These are phyloP conservation scores for Halocaridina rubra DNA, from an alignment of 2,888 invertebrate genomes.

Conservation along the genomic window DNA sequence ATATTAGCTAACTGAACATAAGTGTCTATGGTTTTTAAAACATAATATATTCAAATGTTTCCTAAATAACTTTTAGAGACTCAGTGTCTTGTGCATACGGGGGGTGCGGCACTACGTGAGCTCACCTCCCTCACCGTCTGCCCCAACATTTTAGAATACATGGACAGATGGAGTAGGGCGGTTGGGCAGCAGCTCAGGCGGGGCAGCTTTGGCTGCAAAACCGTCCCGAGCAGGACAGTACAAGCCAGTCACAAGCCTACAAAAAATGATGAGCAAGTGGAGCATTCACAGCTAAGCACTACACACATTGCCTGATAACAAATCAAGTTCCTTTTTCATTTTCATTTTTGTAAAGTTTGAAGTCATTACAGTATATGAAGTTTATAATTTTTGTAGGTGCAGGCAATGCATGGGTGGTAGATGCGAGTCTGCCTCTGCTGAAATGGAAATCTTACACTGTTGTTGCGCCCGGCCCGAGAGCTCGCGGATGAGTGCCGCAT, in stretches of 20 bases:
- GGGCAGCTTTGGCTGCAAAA: conserved; percentile 25
- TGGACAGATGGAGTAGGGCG: conserved; percentile 8
- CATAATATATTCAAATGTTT: no score
- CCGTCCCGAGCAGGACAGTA: conserved; percentile 23
- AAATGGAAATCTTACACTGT: conserved; percentile 53
- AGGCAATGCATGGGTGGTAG: conserved; percentile 8
- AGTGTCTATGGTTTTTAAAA: no score
- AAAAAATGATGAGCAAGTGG: conserved; percentile 15
- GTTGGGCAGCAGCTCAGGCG: conserved; percentile 32
- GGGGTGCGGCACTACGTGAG: conserved; percentile 29
- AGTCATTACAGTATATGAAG: no score
- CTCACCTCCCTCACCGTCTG: conserved; percentile 19
- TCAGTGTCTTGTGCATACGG: conserved; percentile 32
- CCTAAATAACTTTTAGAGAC: no score
- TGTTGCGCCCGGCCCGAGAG: conserved; percentile 60
- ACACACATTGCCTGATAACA: no score
- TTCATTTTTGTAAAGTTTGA: no score
- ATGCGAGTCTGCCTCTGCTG: neutral
- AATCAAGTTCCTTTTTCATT: no score
- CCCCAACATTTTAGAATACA: neutral
- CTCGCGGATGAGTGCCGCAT: conserved; percentile 62
- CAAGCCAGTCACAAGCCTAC: conserved; percentile 41
- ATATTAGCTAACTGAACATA: no score
- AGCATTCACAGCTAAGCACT: conserved; percentile 6
- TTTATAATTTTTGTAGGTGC: neutral